phyloP scores from a whole-genome alignment of 2,888 invertebrate genomes.

The Tortrix viridana region DNA sequence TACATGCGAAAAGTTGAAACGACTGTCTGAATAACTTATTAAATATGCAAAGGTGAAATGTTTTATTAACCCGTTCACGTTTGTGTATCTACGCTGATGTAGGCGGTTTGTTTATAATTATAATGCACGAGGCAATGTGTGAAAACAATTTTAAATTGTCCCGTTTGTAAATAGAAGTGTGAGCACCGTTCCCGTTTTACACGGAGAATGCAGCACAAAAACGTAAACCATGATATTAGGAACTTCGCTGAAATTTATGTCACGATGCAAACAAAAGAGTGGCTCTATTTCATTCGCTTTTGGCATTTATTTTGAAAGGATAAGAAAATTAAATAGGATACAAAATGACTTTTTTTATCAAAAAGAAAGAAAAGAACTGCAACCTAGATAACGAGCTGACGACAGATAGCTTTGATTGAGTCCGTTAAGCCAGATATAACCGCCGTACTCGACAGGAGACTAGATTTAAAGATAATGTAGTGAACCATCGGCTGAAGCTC shows the following conservation, averaged over 20 bases:
- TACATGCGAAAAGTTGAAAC: conserved; percentile 28
- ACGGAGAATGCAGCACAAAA: conserved; percentile 5
- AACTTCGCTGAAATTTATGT: not conserved
- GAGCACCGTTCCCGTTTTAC: conserved; percentile 6
- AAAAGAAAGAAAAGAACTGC: not conserved
- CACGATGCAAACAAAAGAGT: not conserved
- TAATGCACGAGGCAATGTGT: conserved; percentile 18
- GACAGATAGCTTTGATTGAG: conserved; percentile 17
- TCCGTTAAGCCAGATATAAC: conserved; percentile 18
- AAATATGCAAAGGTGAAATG: conserved; percentile 33
- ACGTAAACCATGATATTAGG: not conserved
- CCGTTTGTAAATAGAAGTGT: conserved; percentile 4
- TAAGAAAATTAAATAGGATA: not conserved
- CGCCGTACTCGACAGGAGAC: conserved; percentile 22
- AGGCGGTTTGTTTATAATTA: conserved; percentile 25
- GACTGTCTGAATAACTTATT: conserved; percentile 21
- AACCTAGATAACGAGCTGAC: conserved; percentile 19
- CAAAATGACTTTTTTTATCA: not conserved
- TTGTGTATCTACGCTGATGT: conserved; percentile 22
- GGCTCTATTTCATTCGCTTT: not conserved
- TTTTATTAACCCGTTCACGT: conserved; percentile 25
- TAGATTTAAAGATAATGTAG: conserved; percentile 37
- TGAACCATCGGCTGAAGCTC: conserved; percentile 42
- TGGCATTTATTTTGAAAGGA: not conserved
- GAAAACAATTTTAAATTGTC: conserved; percentile 20